Evolutionary conservation across 1,140 invertebrate genomes (phyloP), one percentile per base, ranked within the genome.

Genomic region (Drosophila nasuta): DNA sequence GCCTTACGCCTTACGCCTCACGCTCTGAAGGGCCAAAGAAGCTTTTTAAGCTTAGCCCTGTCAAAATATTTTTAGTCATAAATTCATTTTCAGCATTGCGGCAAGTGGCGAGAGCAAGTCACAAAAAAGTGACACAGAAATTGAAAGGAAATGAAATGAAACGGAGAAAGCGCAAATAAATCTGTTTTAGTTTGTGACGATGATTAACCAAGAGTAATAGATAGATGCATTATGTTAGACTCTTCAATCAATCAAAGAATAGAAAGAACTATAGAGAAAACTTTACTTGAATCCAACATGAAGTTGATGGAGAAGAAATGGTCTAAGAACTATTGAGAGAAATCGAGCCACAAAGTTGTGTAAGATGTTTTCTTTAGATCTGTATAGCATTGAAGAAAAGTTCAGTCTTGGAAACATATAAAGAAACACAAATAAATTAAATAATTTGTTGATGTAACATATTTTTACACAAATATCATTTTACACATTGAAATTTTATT

Each of bases 31-130:
- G 51, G 28, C 5, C 51, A 54, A 7, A 11, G 46, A 13, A 78
- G 85, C 85, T 77, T 81, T 91, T 76, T 76, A 75, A 91, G 83
- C 83, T 82, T 78, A 79, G 65, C 54, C 57, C 78, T 91, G 88
- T 91, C 88, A 91, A 91, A 91, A 91, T 91, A 91, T 91, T 91
- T 91, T 85, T 68, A 77, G 83, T 91, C 85, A 88, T 88, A 88
- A 88, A 88, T 88, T 88, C 82, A 52, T 82, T 57, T 75, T 70
- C 69, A 77, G 71, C 62, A 57, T 67, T 67, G 33, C 56, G 52
- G 45, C 60, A 25, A 25, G 20, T 25, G 20, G 20, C 20, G 3
- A 25, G 52, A 48, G 59, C 38, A 73, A 73, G 70, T 46, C n/a
- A 30, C 45, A 62, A 62, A 13, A 13, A 51, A 20, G 20, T 49